phyloP scores from a whole-genome alignment of 2,113 vertebrate genomes.

The Chiloscyllium plagiosum region DNA sequence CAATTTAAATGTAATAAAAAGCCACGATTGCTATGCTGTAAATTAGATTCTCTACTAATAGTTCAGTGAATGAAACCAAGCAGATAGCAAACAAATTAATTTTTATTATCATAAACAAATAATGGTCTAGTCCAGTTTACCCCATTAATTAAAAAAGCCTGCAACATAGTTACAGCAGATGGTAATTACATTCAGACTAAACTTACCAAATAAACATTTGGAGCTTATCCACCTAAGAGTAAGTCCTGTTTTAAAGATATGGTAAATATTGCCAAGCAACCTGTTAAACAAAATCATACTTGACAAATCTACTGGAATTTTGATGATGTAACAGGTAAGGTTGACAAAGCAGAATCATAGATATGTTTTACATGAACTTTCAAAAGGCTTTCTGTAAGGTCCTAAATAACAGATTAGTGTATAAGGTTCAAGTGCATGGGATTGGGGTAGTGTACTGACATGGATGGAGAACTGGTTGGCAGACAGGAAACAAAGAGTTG shows the following conservation, averaged over 20 bases:
- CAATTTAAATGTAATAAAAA: not conserved
- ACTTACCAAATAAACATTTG: not conserved
- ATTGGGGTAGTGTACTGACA: no score
- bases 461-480: no score
- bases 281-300: not conserved
- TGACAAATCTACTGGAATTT: no score
- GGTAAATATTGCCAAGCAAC: not conserved
- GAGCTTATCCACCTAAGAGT: not conserved
- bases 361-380: no score
- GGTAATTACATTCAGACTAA: not conserved
- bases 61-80: not conserved
- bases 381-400: no score
- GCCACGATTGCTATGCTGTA: not conserved
- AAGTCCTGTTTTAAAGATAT: not conserved
- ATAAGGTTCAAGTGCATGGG: no score
- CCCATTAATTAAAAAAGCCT: not conserved
- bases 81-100: not conserved
- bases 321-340: no score
- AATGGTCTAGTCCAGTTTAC: not conserved
- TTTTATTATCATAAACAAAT: not conserved
- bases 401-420: no score
- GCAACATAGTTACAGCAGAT: not conserved
- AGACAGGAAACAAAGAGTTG: no score
- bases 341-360: no score
- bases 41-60: not conserved